Base-by-base conservation (phyloP, 2,113 vertebrate genomes). In the Tyrannus savana region DNA sequence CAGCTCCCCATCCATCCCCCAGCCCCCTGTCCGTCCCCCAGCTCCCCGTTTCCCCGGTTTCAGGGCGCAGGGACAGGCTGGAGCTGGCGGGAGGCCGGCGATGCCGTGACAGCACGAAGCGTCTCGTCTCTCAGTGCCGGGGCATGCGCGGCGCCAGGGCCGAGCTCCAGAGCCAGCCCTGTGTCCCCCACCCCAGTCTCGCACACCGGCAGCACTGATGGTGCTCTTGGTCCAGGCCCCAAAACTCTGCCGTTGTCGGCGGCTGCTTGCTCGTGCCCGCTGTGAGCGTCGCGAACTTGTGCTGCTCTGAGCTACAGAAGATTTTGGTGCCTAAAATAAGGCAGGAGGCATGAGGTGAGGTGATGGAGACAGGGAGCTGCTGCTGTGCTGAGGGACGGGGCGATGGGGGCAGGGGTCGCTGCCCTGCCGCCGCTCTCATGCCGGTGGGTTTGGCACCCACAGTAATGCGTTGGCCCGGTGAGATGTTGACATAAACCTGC, bases 361-460 rank as follows among this genome's bases (percentile, higher is more conserved):
- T 24, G 5, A 1, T 19, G 67, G 23, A 71, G n/a, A 37, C 0
- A 9, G 39, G n/a, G 46, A 75, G 46, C 24, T 60, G 46, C 39
- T 82, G 30, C 47, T 41, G 19, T 42, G 58, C 9, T 0, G 0
- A 75, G 64, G 27, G 12, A 23, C 11, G 8, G 33, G 72, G 49
- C 25, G 27, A 6, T 14, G 42, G 22, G 24, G 33, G 42, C 3
- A 2, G 49, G 56, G 35, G 49, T 44, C 4, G 0, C 49, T 90
- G 55, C 41, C n/a, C 66, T 27, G 39, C 9, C 0, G 0, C 1
- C 2, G 53, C 11, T 50, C n/a, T 41, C 4, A 0, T 8, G 49
- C 46, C n/a, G 56, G 6, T 42, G 8, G 3, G 4, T 59, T 64
- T 72, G 56, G 17, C 15, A n/a, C 60, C 31, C 0, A 0, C 52